Percentiles rank a stretch among this genome's conserved stretches.
phyloP scores from a whole-genome alignment of 92 coral and sea anemone species.

The Chrysogorgia sp. region DNA sequence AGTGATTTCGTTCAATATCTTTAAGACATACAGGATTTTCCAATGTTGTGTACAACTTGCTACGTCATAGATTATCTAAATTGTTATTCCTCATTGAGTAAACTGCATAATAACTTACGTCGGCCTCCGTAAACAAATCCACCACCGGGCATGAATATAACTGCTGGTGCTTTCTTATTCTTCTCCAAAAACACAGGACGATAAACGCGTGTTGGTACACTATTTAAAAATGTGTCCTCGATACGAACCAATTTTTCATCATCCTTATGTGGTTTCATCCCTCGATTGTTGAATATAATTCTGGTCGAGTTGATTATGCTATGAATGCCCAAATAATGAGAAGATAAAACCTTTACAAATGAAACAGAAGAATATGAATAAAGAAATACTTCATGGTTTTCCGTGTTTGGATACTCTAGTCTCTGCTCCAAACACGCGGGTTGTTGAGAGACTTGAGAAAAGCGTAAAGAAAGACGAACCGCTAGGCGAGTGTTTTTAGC shows the following conservation, averaged over 20 bases:
- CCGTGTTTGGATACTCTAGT: neutral
- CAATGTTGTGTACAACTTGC: too few relatives aligned
- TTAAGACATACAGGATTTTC: too few relatives aligned
- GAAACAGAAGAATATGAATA: neutral
- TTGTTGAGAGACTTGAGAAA: too few relatives aligned
- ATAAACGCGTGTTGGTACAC: neutral
- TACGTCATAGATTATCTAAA: too few relatives aligned
- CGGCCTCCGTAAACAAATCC: conserved; percentile 13
- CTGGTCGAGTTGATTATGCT: neutral
- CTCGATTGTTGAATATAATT: neutral
- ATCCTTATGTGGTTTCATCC: conserved; percentile 13
- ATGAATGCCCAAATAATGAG: conserved; percentile 5
- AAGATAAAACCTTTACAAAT: neutral
- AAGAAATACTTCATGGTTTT: neutral
- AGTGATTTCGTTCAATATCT: too few relatives aligned
- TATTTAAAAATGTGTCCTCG: neutral
- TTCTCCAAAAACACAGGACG: neutral
- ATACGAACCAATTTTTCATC: conserved; percentile 7
- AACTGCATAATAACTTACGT: neutral
- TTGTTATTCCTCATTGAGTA: too few relatives aligned
- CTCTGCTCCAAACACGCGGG: neutral
- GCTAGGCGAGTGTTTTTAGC: too few relatives aligned
- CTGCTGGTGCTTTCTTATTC: neutral
- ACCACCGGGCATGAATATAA: conserved; percentile 3
- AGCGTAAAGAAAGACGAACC: too few relatives aligned